phyloP scores from a whole-genome alignment of 2,113 vertebrate species.

The Bufo bufo region DNA sequence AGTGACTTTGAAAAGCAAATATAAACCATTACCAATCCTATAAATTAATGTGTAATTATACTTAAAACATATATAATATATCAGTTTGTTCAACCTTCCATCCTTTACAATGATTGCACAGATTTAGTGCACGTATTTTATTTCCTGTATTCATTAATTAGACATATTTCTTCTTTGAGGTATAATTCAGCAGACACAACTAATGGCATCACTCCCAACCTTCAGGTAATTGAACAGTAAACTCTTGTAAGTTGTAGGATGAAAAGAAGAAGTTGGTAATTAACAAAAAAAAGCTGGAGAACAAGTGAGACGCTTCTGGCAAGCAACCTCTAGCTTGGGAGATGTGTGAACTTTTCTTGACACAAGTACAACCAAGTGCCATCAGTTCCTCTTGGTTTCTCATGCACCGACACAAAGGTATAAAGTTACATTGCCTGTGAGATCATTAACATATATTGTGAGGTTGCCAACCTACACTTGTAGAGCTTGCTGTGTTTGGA shows the following conservation, averaged over 20 bases:
- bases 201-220: conserved; percentile 52
- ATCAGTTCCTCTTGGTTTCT: conserved; percentile 58
- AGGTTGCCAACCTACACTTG: conserved; percentile 53
- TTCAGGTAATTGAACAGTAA: conserved; percentile 54
- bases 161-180: conserved; percentile 36
- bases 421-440: conserved; percentile 51
- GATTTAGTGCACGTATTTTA: conserved; percentile 25
- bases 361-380: conserved; percentile 53
- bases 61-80: conserved; percentile 25
- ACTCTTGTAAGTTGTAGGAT: conserved; percentile 34
- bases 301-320: conserved; percentile 54
- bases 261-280: conserved; percentile 54
- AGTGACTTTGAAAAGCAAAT: conserved; percentile 3
- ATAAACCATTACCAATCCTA: conserved; percentile 8
- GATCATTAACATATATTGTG: conserved; percentile 55
- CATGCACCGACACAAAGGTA: conserved; percentile 55
- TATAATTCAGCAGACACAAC: conserved; percentile 36
- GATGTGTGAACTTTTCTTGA: conserved; percentile 59
- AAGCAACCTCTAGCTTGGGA: conserved; percentile 55
- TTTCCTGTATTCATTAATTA: conserved; percentile 51
- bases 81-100: conserved; percentile 1
- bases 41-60: conserved; percentile 19
- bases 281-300: conserved; percentile 46
- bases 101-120: conserved; percentile 17
- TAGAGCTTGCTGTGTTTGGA: conserved; percentile 49